Evolutionary conservation across 2,888 invertebrate genomes (phyloP), one percentile per base, ranked within the genome.

Genomic region (Noctua janthina): DNA sequence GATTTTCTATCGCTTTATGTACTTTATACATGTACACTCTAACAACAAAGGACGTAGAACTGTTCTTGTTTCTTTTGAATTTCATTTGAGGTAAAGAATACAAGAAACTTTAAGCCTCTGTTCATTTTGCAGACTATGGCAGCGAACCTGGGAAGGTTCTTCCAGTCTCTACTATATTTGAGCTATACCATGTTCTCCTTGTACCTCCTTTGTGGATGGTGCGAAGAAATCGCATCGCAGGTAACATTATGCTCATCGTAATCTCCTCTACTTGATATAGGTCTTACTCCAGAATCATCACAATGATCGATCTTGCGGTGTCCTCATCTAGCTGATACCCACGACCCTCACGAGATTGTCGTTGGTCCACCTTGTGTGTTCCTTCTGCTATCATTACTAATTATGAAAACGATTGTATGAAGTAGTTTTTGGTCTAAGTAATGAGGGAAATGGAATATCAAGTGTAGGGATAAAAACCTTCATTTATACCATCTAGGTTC

Each of bases 171-270:
- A 3, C 88, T 95, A 23, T 96, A 94, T 85, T 90, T 96, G 85
- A 90, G 92, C 3, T 96, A 96, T 83, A 95, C 95, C 74, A 92
- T 96, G 93, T 94, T 94, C 68, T 92, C 93, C 0, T 90, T 96
- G 43, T 96, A 93, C 82, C 91, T 95, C 7, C 91, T 95, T 29
- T 96, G 96, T 79, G 93, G 94, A 35, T 96, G 96, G 95, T 95
- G 96, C 77, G 95, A 96, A 82, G 96, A 96, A 90, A 93, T 96
- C 3, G 95, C 94, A 64, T 89, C 91, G 20, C 94, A 96, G 95
- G 96, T 96, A 77, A 75, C 0, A 29, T 35, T 35, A 39, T 43
- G 2, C 43, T 20, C 7, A 49, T 51, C n/a, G 8, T n/a, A 46
- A 29, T 62, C 23, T 29, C 15, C 1, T 35, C 17, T 17, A 17